These are phyloP conservation scores for Pantala flavescens DNA, from an alignment of 1,140 invertebrate genomes.

Conservation along the genomic window DNA sequence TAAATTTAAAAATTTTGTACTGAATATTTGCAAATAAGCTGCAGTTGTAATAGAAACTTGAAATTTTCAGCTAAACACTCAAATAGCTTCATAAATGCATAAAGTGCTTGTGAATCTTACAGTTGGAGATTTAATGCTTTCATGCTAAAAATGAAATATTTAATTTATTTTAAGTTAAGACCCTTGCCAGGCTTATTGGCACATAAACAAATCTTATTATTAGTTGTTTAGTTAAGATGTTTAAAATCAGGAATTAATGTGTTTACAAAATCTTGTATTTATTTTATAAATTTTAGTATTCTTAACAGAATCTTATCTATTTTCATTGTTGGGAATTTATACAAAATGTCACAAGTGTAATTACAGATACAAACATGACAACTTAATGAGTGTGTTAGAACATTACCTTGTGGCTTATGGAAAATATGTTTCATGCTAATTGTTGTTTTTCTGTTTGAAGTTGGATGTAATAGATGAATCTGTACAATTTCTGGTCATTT, in stretches of 20 bases:
- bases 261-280: not conserved
- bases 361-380: not conserved
- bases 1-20: conserved; percentile 1
- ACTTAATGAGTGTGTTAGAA: not conserved
- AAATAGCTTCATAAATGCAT: not conserved
- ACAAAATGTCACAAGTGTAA: not conserved
- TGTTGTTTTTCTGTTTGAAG: not conserved
- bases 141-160: not conserved
- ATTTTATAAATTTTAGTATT: conserved; percentile 1
- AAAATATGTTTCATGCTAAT: not conserved
- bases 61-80: too few relatives aligned
- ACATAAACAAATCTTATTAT: not conserved
- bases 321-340: not conserved
- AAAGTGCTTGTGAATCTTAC: not conserved
- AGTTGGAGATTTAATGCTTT: not conserved
- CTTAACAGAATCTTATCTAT: not conserved
- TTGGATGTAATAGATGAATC: not conserved
- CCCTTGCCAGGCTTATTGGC: not conserved
- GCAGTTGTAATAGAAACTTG: not conserved
- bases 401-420: not conserved
- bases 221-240: not conserved
- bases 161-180: not conserved
- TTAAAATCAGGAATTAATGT: not conserved
- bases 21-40: not conserved
- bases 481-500: too few relatives aligned